Percentiles rank a stretch among this genome's conserved stretches.
These are phyloP conservation scores for Amphimallon solstitiale DNA, from an alignment of 2,888 invertebrate species.

Conservation along the genomic window DNA sequence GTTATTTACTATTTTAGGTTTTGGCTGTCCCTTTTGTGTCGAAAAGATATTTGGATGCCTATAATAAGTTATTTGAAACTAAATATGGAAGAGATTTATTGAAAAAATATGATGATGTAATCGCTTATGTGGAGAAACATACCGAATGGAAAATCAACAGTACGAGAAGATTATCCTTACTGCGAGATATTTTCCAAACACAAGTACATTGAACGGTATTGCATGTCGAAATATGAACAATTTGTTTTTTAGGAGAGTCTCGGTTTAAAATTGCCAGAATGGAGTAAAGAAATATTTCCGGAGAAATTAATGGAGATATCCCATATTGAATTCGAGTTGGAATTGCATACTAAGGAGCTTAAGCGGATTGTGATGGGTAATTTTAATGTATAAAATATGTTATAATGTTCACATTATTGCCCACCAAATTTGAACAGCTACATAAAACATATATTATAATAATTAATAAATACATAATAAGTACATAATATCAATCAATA, in stretches of 20 bases:
- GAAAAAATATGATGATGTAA: constrained; percentile 67
- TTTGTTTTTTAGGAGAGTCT: constrained; percentile 61
- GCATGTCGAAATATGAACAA: background rate
- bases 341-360: constrained; percentile 76
- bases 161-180: constrained; percentile 61
- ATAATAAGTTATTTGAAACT: constrained; percentile 1
- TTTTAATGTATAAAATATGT: no score
- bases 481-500: no score
- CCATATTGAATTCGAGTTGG: constrained; percentile 74
- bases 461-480: no score
- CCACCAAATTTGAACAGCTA: no score
- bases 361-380: constrained; percentile 56
- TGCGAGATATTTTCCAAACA: constrained; percentile 6
- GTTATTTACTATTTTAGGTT: no score
- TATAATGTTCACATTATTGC: no score
- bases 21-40: no score
- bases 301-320: constrained; percentile 73
- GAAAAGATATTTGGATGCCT: background rate
- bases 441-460: no score
- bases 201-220: constrained; percentile 15
- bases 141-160: constrained; percentile 66
- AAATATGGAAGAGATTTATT: constrained; percentile 57
- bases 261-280: constrained; percentile 75
- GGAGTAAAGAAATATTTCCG: constrained; percentile 78
- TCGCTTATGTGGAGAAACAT: constrained; percentile 66